Base-by-base conservation (phyloP, 2,888 invertebrate species). In the Cheilosia pagana region DNA sequence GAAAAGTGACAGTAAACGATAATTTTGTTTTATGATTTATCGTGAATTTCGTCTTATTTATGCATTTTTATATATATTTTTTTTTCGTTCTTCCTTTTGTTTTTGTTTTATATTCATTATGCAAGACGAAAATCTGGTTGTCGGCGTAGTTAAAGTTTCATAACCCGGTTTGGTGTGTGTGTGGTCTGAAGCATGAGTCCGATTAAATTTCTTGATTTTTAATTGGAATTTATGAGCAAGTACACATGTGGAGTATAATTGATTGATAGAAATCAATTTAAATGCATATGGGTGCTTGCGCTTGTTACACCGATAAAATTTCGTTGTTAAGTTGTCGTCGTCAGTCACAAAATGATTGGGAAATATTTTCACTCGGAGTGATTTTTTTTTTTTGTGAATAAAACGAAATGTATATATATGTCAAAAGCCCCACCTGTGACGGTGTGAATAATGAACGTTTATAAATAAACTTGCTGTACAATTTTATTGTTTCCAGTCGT, bases 401-500 rank as follows among this genome's bases (percentile, higher is more conserved):
- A 35, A 12, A 12, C 3, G 35, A 12, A 12, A 28, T 28, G 41
- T 7, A 16, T 5, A n/a, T n/a, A 41, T 14, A 7, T 43, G n/a
- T 14, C 16, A 43, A 16, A 45, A 16, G 16, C 45, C 52, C 60
- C 21, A 31, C 25, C 43, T 41, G 28, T 65, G 60, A 25, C 25
- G 28, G 57, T 28, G 52, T 45, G 45, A 74, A 74, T 41, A 67
- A 62, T 23, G 55, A 62, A 79, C 62, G 59, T 53, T 19, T 45
- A 71, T 65, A 59, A 81, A 76, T 52, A 71, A 65, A 65, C 50
- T 57, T 67, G 59, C 65, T 23, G 77, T 71, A 77, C 48, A 65
- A 76, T 63, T 63, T 65, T 70, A 75, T 75, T 75, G 41, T 48
- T 76, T 75, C 63, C 70, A 31, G 60, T 67, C 71, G 67, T 82